A percentile compares a stretch with the other conserved stretches of the same genome.
phyloP scores from a whole-genome alignment of 1,140 invertebrate genomes.

The Formica exsecta region DNA sequence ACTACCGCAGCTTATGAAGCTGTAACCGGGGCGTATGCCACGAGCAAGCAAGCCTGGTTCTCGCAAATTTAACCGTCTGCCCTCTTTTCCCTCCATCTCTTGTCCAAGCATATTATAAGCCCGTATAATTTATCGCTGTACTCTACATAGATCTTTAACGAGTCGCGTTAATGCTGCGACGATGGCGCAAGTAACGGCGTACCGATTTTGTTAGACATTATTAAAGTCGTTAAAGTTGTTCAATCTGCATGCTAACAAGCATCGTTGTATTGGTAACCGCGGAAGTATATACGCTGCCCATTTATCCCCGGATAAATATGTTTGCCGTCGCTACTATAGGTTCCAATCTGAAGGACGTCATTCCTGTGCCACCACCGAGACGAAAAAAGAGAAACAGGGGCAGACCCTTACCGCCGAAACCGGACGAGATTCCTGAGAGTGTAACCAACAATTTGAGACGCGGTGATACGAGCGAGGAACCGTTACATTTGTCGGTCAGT shows the following conservation, averaged over 20 bases:
- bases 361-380: slow-evolving; percentile 83
- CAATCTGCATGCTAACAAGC: not conserved
- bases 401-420: slow-evolving; percentile 83
- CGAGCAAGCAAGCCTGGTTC: not conserved
- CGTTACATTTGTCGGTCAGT: slow-evolving; percentile 81
- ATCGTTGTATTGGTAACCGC: not conserved
- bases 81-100: slow-evolving; percentile 27
- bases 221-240: slow-evolving; percentile 45
- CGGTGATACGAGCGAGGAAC: slow-evolving; percentile 76
- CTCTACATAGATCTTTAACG: slow-evolving; percentile 28
- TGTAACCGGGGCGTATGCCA: not conserved
- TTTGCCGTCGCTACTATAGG: slow-evolving; percentile 58
- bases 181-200: slow-evolving; percentile 16
- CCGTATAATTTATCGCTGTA: slow-evolving; percentile 37
- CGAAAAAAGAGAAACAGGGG: slow-evolving; percentile 80
- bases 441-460: slow-evolving; percentile 50
- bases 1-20: slow-evolving; percentile 35
- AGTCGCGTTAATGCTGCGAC: slow-evolving; percentile 14
- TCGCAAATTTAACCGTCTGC: slow-evolving; percentile 41
- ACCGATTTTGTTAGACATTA: slow-evolving; percentile 40
- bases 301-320: slow-evolving; percentile 5
- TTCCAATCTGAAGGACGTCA: slow-evolving; percentile 78
- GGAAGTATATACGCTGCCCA: not conserved
- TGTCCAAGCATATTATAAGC: not conserved
- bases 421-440: slow-evolving; percentile 76